Percentiles rank a stretch among this genome's conserved stretches.
These are phyloP conservation scores for Callopanchax toddi DNA, from an alignment of 2,113 vertebrate genomes.

Conservation along the genomic window DNA sequence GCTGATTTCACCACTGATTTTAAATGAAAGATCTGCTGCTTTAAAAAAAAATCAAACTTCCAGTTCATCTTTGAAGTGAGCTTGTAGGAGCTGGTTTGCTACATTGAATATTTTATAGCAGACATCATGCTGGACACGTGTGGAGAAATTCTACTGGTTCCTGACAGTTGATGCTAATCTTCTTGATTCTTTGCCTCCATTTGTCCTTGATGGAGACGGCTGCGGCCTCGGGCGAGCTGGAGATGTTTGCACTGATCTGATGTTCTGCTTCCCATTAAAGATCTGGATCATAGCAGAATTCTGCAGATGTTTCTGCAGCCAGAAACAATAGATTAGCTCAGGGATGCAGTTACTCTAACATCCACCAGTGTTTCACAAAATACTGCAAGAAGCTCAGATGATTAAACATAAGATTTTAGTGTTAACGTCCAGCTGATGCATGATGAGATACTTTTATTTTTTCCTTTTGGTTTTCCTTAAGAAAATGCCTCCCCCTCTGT, in stretches of 20 bases:
- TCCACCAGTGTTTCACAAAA: no score
- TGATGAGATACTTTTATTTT: not conserved
- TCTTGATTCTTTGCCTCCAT: constrained; percentile 38
- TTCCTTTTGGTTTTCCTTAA: not conserved
- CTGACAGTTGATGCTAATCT: constrained; percentile 53
- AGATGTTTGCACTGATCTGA: constrained; percentile 31
- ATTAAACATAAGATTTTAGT: not conserved
- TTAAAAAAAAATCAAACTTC: constrained; percentile 2
- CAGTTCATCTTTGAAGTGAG: constrained; percentile 7
- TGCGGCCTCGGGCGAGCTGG: constrained; percentile 32
- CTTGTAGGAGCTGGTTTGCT: not conserved
- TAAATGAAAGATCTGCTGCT: constrained; percentile 2
- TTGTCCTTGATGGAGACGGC: constrained; percentile 49
- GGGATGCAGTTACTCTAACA: constrained; percentile 2
- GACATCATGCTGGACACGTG: not conserved
- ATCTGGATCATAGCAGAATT: constrained; percentile 8
- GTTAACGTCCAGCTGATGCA: not conserved
- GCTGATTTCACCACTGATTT: constrained; percentile 21
- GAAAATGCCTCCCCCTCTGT: not conserved
- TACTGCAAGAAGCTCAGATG: no score
- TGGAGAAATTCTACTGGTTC: no score
- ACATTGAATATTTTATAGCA: constrained; percentile 14
- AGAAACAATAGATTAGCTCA: not conserved
- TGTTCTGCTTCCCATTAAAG: constrained; percentile 6
- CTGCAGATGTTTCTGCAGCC: constrained; percentile 18